Percentiles rank a stretch among this genome's conserved stretches.
Evolutionary conservation across 2,888 invertebrate species (phyloP).

Genomic region (Hyposoter dolosus): DNA sequence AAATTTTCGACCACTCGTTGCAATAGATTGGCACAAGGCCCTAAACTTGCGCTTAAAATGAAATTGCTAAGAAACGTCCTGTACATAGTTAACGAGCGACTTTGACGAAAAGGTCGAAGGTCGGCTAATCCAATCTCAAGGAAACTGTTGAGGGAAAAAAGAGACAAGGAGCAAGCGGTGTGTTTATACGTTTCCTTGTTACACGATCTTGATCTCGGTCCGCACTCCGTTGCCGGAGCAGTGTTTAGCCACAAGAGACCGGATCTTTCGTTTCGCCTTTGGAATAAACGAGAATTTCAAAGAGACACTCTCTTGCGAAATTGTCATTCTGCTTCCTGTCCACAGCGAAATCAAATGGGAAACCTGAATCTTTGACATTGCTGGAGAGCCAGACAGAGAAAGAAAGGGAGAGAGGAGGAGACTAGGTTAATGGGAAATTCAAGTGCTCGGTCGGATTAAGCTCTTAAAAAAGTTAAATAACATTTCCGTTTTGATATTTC

Average conservation of each 20-base stretch:
- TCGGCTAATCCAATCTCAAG: slow-evolving; percentile 56
- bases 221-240: not conserved
- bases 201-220: not conserved
- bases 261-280: slow-evolving; percentile 21
- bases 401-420: not conserved
- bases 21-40: not conserved
- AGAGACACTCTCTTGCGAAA: slow-evolving; percentile 12
- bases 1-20: not conserved
- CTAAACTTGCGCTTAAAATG: not conserved
- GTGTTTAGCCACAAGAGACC: slow-evolving; percentile 25
- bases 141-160: slow-evolving; percentile 38
- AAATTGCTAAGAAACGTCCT: not conserved
- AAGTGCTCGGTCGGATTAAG: not conserved
- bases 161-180: not conserved
- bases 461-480: not conserved
- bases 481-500: not conserved
- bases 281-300: slow-evolving; percentile 28
- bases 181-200: slow-evolving; percentile 22
- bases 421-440: not conserved
- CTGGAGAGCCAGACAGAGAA: not conserved
- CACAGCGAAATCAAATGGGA: slow-evolving; percentile 16
- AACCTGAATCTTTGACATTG: slow-evolving; percentile 12
- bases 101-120: slow-evolving; percentile 59
- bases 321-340: slow-evolving; percentile 31
- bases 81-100: not conserved